Evolutionary conservation across 2,113 vertebrate genomes (phyloP).

Genomic region (Dolichallabes microphthalmus): DNA sequence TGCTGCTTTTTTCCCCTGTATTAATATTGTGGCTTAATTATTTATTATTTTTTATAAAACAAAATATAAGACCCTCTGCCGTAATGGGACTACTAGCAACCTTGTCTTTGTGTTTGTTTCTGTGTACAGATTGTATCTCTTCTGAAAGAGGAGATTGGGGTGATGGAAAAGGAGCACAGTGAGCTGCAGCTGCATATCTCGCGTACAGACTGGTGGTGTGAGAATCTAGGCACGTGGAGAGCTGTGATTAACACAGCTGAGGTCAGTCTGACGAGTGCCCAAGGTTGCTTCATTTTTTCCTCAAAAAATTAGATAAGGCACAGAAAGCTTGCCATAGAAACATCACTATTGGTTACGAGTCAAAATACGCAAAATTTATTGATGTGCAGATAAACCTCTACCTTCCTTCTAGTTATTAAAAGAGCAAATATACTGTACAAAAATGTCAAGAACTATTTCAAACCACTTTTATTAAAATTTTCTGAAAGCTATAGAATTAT

Average conservation of each 20-base stretch:
- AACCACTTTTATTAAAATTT: neutral
- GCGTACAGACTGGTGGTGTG: constrained; percentile 97
- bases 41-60: neutral
- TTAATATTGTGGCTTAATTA: neutral
- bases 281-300: neutral
- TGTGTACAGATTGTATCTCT: constrained; percentile 84
- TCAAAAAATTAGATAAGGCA: neutral
- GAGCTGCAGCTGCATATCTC: constrained; percentile 93
- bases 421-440: neutral
- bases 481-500: neutral
- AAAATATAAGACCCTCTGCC: neutral
- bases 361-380: neutral
- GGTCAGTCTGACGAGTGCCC: constrained; percentile 65
- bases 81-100: neutral
- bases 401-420: neutral
- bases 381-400: neutral
- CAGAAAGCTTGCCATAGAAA: neutral
- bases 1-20: neutral
- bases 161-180: constrained; percentile 89
- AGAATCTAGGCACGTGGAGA: constrained; percentile 93
- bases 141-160: constrained; percentile 91
- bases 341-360: too few relatives aligned
- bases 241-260: constrained; percentile 84
- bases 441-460: neutral
- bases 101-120: constrained; percentile 29